phyloP scores from a whole-genome alignment of 2,113 vertebrate species.

The Atlantisia rogersi region DNA sequence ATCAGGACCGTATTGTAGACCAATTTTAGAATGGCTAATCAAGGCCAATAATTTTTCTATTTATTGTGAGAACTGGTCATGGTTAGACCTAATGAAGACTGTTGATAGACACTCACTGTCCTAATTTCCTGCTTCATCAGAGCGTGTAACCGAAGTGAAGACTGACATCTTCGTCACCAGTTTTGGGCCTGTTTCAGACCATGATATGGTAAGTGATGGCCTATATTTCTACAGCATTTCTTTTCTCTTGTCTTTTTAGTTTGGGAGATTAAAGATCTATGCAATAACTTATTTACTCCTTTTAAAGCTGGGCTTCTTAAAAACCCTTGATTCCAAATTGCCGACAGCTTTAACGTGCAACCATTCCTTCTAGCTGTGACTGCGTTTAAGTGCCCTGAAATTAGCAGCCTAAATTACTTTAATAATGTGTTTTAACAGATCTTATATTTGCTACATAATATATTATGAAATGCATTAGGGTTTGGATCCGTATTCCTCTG shows the following conservation, averaged over 20 bases:
- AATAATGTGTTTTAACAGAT: conserved; percentile 29
- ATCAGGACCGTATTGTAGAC: conserved; percentile 39
- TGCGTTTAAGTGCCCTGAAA: conserved; percentile 19
- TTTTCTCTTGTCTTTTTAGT: conserved; percentile 23
- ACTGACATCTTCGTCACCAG: conserved; percentile 99
- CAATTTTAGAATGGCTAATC: conserved; percentile 75
- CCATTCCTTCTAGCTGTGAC: not conserved
- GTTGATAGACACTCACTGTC: conserved; percentile 85
- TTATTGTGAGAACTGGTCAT: conserved; percentile 74
- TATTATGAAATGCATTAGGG: conserved; percentile 2
- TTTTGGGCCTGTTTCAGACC: conserved; percentile 97
- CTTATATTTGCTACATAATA: conserved; percentile 31
- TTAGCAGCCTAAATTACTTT: conserved; percentile 13
- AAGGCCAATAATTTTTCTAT: conserved; percentile 73
- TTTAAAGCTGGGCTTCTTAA: not conserved
- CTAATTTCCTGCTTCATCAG: conserved; percentile 95
- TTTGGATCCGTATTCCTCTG: conserved; percentile 13
- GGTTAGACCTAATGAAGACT: conserved; percentile 79
- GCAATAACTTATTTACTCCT: not conserved
- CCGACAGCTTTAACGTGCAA: not conserved
- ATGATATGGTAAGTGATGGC: conserved; percentile 92
- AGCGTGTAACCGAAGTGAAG: conserved; percentile 99
- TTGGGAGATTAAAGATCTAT: not conserved
- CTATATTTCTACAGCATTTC: not conserved
- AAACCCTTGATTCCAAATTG: not conserved